These are phyloP conservation scores for Dendropsophus ebraccatus DNA, from an alignment of 2,113 vertebrate genomes.

Conservation along the genomic window DNA sequence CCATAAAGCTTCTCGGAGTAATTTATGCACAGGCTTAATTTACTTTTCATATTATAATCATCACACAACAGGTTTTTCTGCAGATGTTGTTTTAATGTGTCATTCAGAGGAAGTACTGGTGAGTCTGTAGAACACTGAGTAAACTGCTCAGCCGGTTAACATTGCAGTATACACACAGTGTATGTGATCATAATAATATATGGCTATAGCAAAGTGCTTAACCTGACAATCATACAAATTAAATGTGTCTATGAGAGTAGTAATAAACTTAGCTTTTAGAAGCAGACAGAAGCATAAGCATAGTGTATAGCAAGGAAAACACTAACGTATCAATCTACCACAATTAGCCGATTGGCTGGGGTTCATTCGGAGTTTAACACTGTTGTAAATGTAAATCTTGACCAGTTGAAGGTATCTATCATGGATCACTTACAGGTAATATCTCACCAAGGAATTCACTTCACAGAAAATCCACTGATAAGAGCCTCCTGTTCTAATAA, in stretches of 20 bases:
- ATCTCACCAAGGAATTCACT: background rate
- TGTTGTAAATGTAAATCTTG: background rate
- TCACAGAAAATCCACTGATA: background rate
- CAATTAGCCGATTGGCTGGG: background rate
- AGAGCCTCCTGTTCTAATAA: background rate
- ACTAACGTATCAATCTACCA: conserved; percentile 7
- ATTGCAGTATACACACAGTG: background rate
- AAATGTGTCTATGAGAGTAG: background rate
- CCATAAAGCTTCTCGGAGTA: conserved; percentile 1
- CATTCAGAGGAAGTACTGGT: background rate
- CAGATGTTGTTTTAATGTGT: conserved; percentile 42
- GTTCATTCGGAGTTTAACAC: conserved; percentile 28
- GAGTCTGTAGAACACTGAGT: conserved; percentile 20
- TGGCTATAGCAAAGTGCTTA: conserved; percentile 1
- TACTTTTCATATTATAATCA: conserved; percentile 41
- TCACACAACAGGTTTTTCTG: conserved; percentile 35
- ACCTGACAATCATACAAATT: background rate
- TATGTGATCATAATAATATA: conserved; percentile 18
- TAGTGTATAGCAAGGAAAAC: background rate
- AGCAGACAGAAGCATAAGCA: background rate
- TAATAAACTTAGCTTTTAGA: background rate
- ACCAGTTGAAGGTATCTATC: background rate
- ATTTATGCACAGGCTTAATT: conserved; percentile 44
- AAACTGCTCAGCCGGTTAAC: conserved; percentile 9
- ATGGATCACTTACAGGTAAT: background rate